Evolutionary conservation across 2,888 invertebrate species (phyloP).

Genomic region (Eueremaeus valkanovi): DNA sequence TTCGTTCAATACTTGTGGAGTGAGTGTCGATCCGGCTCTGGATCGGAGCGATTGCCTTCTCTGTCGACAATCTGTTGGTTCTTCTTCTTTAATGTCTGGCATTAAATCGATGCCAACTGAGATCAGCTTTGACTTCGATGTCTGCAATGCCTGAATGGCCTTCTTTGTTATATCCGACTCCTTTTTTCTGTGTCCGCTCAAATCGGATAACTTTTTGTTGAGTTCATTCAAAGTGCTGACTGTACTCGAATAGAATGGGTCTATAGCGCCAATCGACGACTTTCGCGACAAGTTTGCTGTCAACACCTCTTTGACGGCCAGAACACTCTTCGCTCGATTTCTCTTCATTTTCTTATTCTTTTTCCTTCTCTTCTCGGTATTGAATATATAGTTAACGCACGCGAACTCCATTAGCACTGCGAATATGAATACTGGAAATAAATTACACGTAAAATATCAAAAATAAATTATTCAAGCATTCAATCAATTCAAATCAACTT

Average conservation of each 20-base stretch:
- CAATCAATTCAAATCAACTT: too few relatives aligned
- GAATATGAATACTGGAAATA: conserved; percentile 45
- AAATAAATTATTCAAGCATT: too few relatives aligned
- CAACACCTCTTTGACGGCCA: background rate
- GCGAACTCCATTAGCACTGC: conserved; percentile 46
- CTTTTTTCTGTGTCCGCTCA: background rate
- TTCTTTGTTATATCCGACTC: background rate
- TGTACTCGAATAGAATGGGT: background rate
- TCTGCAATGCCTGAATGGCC: background rate
- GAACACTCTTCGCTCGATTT: background rate
- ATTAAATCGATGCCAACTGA: background rate
- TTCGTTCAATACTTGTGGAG: background rate
- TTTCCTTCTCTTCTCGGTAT: conserved; percentile 45
- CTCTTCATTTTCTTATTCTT: background rate
- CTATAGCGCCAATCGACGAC: background rate
- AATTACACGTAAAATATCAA: background rate
- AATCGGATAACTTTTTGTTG: background rate
- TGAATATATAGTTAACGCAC: conserved; percentile 47
- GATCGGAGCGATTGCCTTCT: background rate
- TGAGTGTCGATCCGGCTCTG: background rate
- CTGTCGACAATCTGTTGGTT: background rate
- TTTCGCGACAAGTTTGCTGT: background rate
- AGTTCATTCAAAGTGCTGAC: background rate
- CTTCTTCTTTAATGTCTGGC: background rate
- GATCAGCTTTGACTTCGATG: background rate